Evolutionary conservation across 2,113 vertebrate species (phyloP), one percentile per base, ranked within the genome.

Genomic region (Fukomys damarensis): DNA sequence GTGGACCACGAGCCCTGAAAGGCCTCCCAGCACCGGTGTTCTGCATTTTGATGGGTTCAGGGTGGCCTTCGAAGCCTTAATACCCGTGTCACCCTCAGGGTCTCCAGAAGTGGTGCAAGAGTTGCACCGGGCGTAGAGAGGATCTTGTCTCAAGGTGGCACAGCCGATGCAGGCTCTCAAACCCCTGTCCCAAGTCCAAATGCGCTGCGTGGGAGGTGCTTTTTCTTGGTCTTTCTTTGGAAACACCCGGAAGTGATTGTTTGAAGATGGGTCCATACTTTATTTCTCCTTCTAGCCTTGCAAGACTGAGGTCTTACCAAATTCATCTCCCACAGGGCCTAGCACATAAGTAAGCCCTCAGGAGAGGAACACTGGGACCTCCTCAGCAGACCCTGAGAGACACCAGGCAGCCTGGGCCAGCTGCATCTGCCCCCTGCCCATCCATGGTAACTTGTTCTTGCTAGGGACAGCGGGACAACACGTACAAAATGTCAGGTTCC

Each of bases 201-300:
- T 83, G 30, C 46, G 9, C 46, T 6, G 46, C 9, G 9, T 9
- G 46, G 46, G 46, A 49, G 46, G 30, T 32, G 16, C 19, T 93
- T 5, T 2, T 9, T 20, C 16, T n/a, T n/a, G n/a, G n/a, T n/a
- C n/a, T n/a, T n/a, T n/a, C n/a, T n/a, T n/a, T n/a, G n/a, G n/a
- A n/a, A n/a, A n/a, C n/a, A n/a, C n/a, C n/a, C n/a, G n/a, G 59
- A 41, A 52, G 74, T 63, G 52, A 68, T 28, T 84, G 68, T 3
- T 3, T 43, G 79, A 66, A 65, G 26, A 24, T 66, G 63, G 3
- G 35, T 66, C 35, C 32, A 28, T 35, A 24, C 68, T 93, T n/a
- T 30, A 58, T 94, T 88, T 86, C 59, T 86, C n/a, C 59, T 74
- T 92, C 70, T 35, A 85, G 46, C 38, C 68, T 85, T 70, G 43